A percentile compares a stretch with the other conserved stretches of the same genome.
Evolutionary conservation across 2,797 vertebrate genomes (phyloP).

Genomic region (Gastrophryne carolinensis): DNA sequence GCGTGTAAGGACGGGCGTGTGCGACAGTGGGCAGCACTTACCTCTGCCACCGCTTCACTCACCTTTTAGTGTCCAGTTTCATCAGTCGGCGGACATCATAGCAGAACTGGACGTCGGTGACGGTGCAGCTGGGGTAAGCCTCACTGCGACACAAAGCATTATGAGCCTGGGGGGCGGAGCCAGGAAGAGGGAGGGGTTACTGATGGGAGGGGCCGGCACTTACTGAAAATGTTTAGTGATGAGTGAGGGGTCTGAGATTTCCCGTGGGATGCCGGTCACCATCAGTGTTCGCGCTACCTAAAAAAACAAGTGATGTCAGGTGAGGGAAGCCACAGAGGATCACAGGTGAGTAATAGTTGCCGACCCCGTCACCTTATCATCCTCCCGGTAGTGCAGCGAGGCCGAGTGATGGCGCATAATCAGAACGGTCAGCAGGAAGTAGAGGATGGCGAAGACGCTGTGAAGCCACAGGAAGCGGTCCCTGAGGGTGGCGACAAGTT

Average conservation of each 20-base stretch:
- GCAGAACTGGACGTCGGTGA: slow-evolving; percentile 92
- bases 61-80: slow-evolving; percentile 90
- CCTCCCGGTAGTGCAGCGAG: slow-evolving; percentile 82
- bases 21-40: not conserved
- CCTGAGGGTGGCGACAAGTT: slow-evolving; percentile 64
- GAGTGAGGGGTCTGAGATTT: slow-evolving; percentile 88
- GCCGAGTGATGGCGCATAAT: slow-evolving; percentile 91
- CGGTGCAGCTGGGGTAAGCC: slow-evolving; percentile 91
- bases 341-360: too few relatives aligned
- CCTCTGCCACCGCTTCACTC: slow-evolving; percentile 48
- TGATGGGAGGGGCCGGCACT: slow-evolving; percentile 57
- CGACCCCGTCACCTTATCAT: slow-evolving; percentile 85
- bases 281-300: slow-evolving; percentile 90
- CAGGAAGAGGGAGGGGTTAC: not conserved
- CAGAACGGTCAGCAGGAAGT: slow-evolving; percentile 85
- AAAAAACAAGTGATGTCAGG: not conserved
- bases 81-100: slow-evolving; percentile 88
- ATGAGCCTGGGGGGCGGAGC: too few relatives aligned
- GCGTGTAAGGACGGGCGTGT: not conserved
- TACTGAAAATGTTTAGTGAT: slow-evolving; percentile 97
- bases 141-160: slow-evolving; percentile 74
- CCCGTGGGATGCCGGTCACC: slow-evolving; percentile 87
- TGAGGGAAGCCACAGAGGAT: too few relatives aligned
- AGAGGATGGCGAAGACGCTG: slow-evolving; percentile 86
- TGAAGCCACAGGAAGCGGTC: slow-evolving; percentile 91